Conservation (phyloP, 2,888 invertebrate genomes). For the Acronicta psi region DNA sequence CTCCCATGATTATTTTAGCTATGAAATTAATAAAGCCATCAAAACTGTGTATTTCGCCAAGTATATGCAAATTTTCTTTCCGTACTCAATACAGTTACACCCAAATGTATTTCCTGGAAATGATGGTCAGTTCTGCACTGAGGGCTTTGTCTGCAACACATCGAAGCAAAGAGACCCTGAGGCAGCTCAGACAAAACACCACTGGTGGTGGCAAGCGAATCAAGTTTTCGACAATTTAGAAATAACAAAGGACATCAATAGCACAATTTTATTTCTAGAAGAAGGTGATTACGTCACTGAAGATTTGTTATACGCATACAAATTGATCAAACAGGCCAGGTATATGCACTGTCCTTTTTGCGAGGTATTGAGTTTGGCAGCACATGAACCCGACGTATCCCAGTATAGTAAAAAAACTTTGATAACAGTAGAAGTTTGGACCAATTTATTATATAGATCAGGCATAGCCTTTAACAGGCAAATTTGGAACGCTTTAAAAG, state of each 20-base stretch:
- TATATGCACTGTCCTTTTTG: slow-evolving; percentile 58
- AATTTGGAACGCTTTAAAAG: slow-evolving; percentile 64
- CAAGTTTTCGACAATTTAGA: slow-evolving; percentile 65
- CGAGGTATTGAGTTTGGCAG: slow-evolving; percentile 65
- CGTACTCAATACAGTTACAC: slow-evolving; percentile 65
- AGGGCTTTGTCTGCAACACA: slow-evolving; percentile 58
- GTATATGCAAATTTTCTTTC: slow-evolving; percentile 62
- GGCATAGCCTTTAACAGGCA: slow-evolving; percentile 67
- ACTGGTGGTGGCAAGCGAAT: slow-evolving; percentile 73
- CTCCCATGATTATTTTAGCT: slow-evolving; percentile 57
- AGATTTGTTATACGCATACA: slow-evolving; percentile 64
- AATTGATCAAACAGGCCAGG: slow-evolving; percentile 49
- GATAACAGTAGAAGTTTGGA: slow-evolving; percentile 57
- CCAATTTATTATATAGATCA: slow-evolving; percentile 41
- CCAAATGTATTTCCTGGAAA: slow-evolving; percentile 66
- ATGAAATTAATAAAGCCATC: slow-evolving; percentile 54
- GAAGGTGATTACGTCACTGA: slow-evolving; percentile 63
- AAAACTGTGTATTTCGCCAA: slow-evolving; percentile 45
- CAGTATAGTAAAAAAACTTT: slow-evolving; percentile 41
- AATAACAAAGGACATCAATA: slow-evolving; percentile 40
- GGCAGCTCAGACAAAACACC: slow-evolving; percentile 65
- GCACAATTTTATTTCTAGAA: slow-evolving; percentile 59
- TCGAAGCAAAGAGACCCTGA: slow-evolving; percentile 47
- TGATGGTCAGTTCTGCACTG: slow-evolving; percentile 59
- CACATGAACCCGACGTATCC: slow-evolving; percentile 42